Evolutionary conservation across 2,113 vertebrate species (phyloP), one percentile per base, ranked within the genome.

Genomic region (Gallinago jamesoni): DNA sequence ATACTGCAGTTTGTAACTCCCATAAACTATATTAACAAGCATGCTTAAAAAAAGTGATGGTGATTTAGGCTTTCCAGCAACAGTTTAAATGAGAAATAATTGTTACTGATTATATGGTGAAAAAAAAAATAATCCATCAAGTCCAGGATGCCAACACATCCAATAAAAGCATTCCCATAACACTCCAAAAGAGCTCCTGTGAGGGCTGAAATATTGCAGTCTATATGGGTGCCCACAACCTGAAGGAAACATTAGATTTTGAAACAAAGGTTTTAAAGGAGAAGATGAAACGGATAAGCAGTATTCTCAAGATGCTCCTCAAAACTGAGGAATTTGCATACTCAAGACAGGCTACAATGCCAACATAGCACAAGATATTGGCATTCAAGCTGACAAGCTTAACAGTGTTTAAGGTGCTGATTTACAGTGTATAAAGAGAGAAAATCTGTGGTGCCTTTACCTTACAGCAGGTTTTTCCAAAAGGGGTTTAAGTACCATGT

Each of bases 351-450:
- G 37, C 74, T 45, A 62, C 41, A 57, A 27, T 7, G 27, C 30
- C n/a, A 84, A 35, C 52, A 41, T 0, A 64, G 43, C 8, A 67
- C 0, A 48, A 7, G 14, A 84, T 21, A 18, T 3, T 39, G 24
- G 25, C 55, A 66, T 57, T 84, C 41, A 59, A 41, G 45, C n/a
- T 55, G 24, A 14, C 23, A 31, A 94, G 41, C 31, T 85, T 64
- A 50, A 41, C n/a, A 9, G 31, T 19, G 14, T 41, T 91, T 47
- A 86, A 81, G 27, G 1, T 27, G 25, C 50, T 70, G 50, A 89
- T 74, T 74, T 43, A 74, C 35, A 74, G 14, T 0, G 0, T 12
- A 77, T 35, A 56, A 57, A 81, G 10, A 81, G 6, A 63, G 57
- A 43, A 70, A 75, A 72, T 18, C 14, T 43, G 16, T 48, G 22